These are phyloP conservation scores for Saxidomus purpurata DNA, from an alignment of 1,140 invertebrate species.

Conservation along the genomic window DNA sequence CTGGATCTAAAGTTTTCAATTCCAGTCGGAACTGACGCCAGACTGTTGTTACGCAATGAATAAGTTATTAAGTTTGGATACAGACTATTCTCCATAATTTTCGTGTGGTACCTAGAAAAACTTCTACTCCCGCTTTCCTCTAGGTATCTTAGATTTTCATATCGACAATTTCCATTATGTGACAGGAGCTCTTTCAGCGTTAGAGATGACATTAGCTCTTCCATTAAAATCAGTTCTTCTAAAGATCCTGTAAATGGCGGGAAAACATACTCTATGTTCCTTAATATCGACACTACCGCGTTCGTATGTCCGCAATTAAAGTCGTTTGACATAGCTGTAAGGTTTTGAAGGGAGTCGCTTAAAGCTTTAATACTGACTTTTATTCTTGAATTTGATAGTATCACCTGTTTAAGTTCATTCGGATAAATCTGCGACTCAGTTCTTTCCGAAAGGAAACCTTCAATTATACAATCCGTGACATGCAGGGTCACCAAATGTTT, in stretches of 20 bases:
- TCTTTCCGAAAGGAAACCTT: slow-evolving; percentile 48
- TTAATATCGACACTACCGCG: neutral
- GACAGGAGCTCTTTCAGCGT: neutral
- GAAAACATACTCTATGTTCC: slow-evolving; percentile 38
- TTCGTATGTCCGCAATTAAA: slow-evolving; percentile 40
- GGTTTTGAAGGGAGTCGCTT: neutral
- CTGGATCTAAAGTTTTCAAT: neutral
- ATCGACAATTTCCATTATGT: slow-evolving; percentile 4
- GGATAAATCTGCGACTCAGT: neutral
- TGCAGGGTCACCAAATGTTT: slow-evolving; percentile 45
- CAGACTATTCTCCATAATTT: slow-evolving; percentile 37
- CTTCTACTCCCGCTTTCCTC: slow-evolving; percentile 57
- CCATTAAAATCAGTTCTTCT: neutral
- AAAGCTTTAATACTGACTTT: neutral
- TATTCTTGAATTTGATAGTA: slow-evolving; percentile 16
- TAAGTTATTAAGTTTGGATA: slow-evolving; percentile 16
- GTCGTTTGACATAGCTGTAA: neutral
- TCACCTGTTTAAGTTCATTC: neutral
- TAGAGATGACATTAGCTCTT: neutral
- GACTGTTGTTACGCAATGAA: slow-evolving; percentile 36
- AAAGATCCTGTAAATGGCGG: neutral
- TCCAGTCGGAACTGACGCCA: slow-evolving; percentile 3
- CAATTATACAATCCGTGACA: slow-evolving; percentile 22
- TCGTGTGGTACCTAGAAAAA: slow-evolving; percentile 14
- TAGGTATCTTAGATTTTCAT: slow-evolving; percentile 42